These are phyloP conservation scores for Amia ocellicauda DNA, from an alignment of 2,113 vertebrate species.

Conservation along the genomic window DNA sequence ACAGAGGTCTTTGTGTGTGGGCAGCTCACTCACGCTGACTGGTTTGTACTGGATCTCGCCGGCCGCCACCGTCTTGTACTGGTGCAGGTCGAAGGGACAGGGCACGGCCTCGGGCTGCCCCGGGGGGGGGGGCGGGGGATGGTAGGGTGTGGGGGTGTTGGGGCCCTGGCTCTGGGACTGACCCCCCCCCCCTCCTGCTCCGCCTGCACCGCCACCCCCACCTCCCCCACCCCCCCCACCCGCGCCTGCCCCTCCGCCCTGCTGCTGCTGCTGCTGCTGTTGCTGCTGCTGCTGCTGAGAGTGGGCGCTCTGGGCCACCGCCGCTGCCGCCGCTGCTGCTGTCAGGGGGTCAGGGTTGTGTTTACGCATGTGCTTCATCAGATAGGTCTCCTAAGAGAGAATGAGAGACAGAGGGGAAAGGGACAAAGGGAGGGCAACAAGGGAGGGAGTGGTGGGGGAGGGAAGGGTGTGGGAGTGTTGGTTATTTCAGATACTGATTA, in stretches of 20 bases:
- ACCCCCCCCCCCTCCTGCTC: conserved; percentile 50
- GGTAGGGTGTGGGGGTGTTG: conserved; percentile 51
- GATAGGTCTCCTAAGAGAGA: conserved; percentile 84
- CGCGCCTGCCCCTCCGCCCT: conserved; percentile 50
- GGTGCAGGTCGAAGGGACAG: conserved; percentile 92
- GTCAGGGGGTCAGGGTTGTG: conserved; percentile 79
- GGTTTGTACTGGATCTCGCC: conserved; percentile 70
- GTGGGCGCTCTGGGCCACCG: conserved; percentile 33
- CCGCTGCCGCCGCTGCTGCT: conserved; percentile 51
- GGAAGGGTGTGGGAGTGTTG: background rate
- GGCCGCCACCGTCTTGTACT: conserved; percentile 84
- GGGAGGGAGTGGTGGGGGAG: background rate
- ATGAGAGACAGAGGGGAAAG: conserved; percentile 43
- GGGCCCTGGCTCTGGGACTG: conserved; percentile 65
- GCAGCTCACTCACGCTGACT: conserved; percentile 59
- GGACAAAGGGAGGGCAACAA: background rate
- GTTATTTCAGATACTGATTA: no score
- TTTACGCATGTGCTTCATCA: conserved; percentile 99
- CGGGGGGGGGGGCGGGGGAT: conserved; percentile 61
- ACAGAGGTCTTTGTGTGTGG: conserved; percentile 94
- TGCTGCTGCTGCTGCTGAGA: conserved; percentile 67
- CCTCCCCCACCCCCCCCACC: conserved; percentile 61
- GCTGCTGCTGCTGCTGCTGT: conserved; percentile 74
- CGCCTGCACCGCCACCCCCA: conserved; percentile 60
- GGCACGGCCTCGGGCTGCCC: conserved; percentile 59